Conservation (phyloP, 2,888 invertebrate species). For the Camponotus fellah region DNA sequence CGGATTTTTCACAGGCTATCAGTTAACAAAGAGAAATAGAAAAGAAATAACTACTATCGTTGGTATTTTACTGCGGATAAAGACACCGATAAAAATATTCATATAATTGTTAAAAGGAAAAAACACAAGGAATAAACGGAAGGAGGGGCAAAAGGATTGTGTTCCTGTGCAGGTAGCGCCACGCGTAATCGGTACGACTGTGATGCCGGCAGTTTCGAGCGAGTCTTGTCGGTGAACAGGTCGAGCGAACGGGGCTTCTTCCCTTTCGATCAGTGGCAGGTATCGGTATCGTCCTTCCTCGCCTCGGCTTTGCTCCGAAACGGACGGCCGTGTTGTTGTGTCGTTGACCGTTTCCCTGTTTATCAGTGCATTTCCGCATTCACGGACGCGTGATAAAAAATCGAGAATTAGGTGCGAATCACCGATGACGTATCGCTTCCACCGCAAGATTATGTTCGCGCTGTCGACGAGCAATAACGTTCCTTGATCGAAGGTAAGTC, state of each 20-base stretch:
- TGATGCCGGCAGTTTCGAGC: constrained; percentile 71
- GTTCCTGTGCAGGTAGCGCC: constrained; percentile 64
- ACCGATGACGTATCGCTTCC: constrained; percentile 24
- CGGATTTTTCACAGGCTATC: not conserved
- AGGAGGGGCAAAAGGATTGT: constrained; percentile 39
- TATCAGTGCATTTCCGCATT: constrained; percentile 52
- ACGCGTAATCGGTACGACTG: constrained; percentile 53
- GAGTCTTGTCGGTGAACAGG: constrained; percentile 68
- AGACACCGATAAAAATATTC: not conserved
- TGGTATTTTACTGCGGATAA: not conserved
- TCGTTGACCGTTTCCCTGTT: constrained; percentile 4
- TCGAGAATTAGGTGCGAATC: constrained; percentile 8
- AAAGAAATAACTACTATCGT: not conserved
- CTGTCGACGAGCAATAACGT: constrained; percentile 4
- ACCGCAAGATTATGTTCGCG: constrained; percentile 15
- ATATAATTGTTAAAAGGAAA: constrained; percentile 8
- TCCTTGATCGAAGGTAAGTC: constrained; percentile 37
- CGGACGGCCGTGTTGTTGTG: constrained; percentile 2
- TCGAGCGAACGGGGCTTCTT: constrained; percentile 47
- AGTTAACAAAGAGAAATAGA: not conserved
- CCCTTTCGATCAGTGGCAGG: constrained; percentile 42
- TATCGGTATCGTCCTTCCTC: constrained; percentile 29
- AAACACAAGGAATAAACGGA: not conserved
- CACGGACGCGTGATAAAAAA: constrained; percentile 25
- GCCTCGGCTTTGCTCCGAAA: constrained; percentile 13